phyloP scores from a whole-genome alignment of 1,140 invertebrate genomes.

The Akabosia matsudoensis region DNA sequence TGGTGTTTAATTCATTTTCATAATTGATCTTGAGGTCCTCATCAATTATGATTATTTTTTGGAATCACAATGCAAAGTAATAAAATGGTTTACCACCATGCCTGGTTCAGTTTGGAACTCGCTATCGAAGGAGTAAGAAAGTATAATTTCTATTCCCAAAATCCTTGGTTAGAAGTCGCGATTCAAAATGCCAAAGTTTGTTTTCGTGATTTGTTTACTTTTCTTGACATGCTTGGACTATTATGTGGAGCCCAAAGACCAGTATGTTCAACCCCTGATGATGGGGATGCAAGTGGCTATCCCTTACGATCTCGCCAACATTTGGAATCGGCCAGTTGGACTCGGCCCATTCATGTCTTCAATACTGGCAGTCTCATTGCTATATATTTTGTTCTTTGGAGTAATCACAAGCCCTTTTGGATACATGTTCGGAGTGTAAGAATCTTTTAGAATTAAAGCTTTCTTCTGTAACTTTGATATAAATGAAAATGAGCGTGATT shows the following conservation, averaged over 20 bases:
- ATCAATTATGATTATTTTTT: too few relatives aligned
- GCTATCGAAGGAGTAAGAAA: not conserved
- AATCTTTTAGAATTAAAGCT: not conserved
- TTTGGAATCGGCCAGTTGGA: slow-evolving; percentile 39
- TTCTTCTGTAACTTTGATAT: too few relatives aligned
- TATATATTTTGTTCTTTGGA: slow-evolving; percentile 37
- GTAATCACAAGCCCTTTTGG: slow-evolving; percentile 43
- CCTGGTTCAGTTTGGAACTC: not conserved
- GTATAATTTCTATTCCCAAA: not conserved
- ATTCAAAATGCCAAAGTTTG: not conserved
- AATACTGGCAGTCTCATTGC: slow-evolving; percentile 16
- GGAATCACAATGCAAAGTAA: not conserved
- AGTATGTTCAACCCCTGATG: slow-evolving; percentile 38
- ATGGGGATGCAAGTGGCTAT: slow-evolving; percentile 39
- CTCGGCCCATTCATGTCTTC: not conserved
- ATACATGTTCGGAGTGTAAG: slow-evolving; percentile 42
- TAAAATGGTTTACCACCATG: not conserved
- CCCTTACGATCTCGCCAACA: slow-evolving; percentile 41
- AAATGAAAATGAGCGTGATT: too few relatives aligned
- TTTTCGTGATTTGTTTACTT: not conserved
- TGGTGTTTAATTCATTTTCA: too few relatives aligned
- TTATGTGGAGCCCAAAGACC: slow-evolving; percentile 13
- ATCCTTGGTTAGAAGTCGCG: not conserved
- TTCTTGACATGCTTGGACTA: too few relatives aligned
- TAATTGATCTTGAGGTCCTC: too few relatives aligned